Evolutionary conservation across 30 jellyfish, hydroid and myxozoan species (phyloP).

Genomic region (Aurelia sp.): DNA sequence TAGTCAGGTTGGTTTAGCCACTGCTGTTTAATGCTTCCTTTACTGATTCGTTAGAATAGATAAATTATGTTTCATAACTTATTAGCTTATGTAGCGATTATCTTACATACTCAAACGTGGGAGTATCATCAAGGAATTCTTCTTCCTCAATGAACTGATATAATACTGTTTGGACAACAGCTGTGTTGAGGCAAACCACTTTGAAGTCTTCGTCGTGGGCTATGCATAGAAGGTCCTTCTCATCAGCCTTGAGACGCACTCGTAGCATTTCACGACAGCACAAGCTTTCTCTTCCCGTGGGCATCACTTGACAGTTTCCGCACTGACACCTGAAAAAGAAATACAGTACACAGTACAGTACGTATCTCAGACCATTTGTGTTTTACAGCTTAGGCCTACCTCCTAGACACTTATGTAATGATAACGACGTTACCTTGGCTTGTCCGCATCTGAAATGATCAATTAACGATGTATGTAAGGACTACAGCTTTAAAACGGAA

Average conservation of each 20-base stretch:
- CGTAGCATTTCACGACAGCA: conserved; percentile 13
- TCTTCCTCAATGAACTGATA: conserved; percentile 24
- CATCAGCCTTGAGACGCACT: conserved; percentile 25
- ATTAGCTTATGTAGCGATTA: not conserved
- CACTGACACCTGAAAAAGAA: conserved; percentile 27
- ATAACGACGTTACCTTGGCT: not conserved
- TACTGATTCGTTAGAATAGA: no score
- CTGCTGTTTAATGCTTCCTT: no score
- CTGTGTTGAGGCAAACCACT: conserved; percentile 27
- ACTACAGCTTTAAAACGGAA: not conserved
- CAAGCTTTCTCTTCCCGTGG: conserved; percentile 35
- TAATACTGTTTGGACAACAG: conserved; percentile 24
- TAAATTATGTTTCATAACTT: not conserved
- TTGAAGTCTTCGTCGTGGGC: conserved; percentile 18
- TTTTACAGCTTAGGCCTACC: conserved; percentile 1
- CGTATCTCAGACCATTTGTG: not conserved
- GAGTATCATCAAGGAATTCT: conserved; percentile 35
- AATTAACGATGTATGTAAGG: not conserved
- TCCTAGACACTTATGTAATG: not conserved
- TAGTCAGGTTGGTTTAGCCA: no score
- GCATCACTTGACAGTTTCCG: conserved; percentile 7
- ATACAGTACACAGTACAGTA: not conserved
- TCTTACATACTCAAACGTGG: conserved; percentile 23
- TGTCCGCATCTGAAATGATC: not conserved
- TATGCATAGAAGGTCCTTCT: conserved; percentile 2